A percentile compares a stretch with the other conserved stretches of the same genome.
Conservation (phyloP, 2,113 vertebrate genomes). For the Gorsachius goisagi region DNA sequence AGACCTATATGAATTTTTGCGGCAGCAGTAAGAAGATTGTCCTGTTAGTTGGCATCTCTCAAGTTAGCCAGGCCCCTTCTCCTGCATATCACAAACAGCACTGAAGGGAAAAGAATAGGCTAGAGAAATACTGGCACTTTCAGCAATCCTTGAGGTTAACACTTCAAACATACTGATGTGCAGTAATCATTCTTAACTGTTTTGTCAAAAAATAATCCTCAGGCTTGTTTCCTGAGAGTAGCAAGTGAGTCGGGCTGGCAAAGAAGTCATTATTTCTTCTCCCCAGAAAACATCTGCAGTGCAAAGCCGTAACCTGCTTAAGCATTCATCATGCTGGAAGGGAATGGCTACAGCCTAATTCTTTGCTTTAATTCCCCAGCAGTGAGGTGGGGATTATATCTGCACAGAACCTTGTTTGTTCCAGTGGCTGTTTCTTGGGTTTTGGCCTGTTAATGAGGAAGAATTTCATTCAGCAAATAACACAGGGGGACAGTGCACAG, state of each 20-base stretch:
- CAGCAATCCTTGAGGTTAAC: not conserved
- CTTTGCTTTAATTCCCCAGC: constrained; percentile 40
- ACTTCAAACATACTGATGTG: not conserved
- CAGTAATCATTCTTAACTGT: not conserved
- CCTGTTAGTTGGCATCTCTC: not conserved
- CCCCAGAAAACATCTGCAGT: not conserved
- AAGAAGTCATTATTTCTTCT: not conserved
- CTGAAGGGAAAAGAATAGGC: not conserved
- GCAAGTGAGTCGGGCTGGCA: not conserved
- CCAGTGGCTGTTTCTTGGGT: not conserved
- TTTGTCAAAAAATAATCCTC: constrained; percentile 1
- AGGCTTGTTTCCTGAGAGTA: not conserved
- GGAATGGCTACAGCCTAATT: not conserved
- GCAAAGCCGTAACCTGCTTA: constrained; percentile 39
- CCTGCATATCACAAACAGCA: not conserved
- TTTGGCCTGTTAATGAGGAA: not conserved
- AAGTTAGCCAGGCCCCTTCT: not conserved
- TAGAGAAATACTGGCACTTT: not conserved
- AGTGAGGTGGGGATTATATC: constrained; percentile 31
- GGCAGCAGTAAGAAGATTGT: not conserved
- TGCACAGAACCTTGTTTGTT: constrained; percentile 48
- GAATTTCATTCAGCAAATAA: constrained; percentile 20
- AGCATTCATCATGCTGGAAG: not conserved
- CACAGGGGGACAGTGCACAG: not conserved
- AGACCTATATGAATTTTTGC: not conserved